Conservation (phyloP, 1,140 invertebrate species). For the Rhopalosiphum maidis region DNA sequence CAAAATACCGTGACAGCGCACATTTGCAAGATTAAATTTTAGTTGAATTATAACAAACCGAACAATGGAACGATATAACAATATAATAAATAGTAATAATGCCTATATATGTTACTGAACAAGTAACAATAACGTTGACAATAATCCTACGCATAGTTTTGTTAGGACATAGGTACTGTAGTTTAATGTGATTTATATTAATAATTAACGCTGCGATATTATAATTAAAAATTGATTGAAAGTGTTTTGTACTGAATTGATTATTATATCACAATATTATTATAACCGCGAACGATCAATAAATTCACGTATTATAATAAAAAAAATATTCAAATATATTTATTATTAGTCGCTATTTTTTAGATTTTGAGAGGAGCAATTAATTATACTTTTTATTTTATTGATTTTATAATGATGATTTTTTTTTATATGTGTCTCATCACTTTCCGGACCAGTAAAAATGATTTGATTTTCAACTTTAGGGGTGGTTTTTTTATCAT, state of each 20-base stretch:
- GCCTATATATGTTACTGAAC: not conserved
- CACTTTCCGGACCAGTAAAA: no score
- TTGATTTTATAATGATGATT: no score
- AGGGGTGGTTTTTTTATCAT: no score
- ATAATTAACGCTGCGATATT: not conserved
- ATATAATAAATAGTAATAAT: constrained; percentile 9
- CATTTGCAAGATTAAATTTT: constrained; percentile 28
- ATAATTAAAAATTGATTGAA: not conserved
- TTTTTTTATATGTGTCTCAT: no score
- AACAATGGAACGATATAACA: not conserved
- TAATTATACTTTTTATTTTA: no score
- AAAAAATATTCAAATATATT: not conserved
- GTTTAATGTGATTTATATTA: not conserved
- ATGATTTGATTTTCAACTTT: no score
- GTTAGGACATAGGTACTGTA: not conserved
- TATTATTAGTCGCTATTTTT: no score
- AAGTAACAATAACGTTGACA: not conserved
- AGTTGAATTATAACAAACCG: constrained; percentile 6
- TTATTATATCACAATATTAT: not conserved
- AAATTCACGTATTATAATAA: not conserved
- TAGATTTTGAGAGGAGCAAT: no score
- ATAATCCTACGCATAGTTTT: not conserved
- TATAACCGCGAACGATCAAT: no score
- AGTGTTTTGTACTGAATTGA: not conserved
- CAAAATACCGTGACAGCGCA: constrained; percentile 13